These are phyloP conservation scores for Bombus fervidus DNA, from an alignment of 1,140 invertebrate genomes.

Conservation along the genomic window DNA sequence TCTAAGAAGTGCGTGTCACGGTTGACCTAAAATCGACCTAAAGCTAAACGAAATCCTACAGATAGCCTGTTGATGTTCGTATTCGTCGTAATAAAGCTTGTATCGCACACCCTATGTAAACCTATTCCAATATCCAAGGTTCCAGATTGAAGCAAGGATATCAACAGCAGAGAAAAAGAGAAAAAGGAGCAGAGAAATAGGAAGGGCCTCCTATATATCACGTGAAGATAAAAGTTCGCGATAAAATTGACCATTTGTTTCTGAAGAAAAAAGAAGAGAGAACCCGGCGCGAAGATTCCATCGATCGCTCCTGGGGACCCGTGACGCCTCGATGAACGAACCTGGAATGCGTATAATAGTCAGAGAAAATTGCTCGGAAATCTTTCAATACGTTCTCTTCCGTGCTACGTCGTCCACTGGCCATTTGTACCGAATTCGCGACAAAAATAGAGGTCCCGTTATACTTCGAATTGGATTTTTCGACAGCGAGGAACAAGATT, in stretches of 20 bases:
- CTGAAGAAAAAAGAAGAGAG: slow-evolving; percentile 6
- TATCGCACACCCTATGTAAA: too few species aligned
- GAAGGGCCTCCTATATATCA: background rate
- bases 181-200: background rate
- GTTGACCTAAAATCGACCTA: too few species aligned
- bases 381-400: background rate
- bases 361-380: background rate
- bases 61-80: background rate
- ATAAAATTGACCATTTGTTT: slow-evolving; percentile 54
- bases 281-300: background rate
- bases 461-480: background rate
- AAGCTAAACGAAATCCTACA: too few species aligned
- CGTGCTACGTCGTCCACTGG: background rate
- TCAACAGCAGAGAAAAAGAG: background rate
- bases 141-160: slow-evolving; percentile 39
- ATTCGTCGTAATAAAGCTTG: slow-evolving; percentile 33
- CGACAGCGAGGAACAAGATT: too few species aligned
- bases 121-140: slow-evolving; percentile 10
- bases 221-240: slow-evolving; percentile 39
- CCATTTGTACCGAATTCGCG: background rate
- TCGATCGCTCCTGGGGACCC: slow-evolving; percentile 3
- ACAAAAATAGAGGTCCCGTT: background rate
- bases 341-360: background rate
- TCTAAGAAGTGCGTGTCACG: too few species aligned
- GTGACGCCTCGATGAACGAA: slow-evolving; percentile 14